A percentile compares a stretch with the other conserved stretches of the same genome.
phyloP scores from a whole-genome alignment of 2,888 invertebrate species.

The Alsophila aescularia region DNA sequence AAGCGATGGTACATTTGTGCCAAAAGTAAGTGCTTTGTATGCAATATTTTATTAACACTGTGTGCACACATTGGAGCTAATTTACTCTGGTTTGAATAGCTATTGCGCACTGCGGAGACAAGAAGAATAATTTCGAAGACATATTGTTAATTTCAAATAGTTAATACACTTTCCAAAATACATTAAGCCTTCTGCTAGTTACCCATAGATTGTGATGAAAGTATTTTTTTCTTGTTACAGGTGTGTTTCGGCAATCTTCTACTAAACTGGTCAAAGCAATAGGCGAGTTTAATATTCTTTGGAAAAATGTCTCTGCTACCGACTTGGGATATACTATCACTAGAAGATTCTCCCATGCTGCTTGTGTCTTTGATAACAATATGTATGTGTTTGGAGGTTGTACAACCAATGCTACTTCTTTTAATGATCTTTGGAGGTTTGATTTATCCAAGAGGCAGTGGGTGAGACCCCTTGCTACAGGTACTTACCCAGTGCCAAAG shows the following conservation, averaged over 20 bases:
- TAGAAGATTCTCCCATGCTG: constrained; percentile 96
- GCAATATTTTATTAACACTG: background rate
- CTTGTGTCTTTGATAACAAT: constrained; percentile 91
- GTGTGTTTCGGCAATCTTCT: constrained; percentile 90
- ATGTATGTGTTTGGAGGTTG: constrained; percentile 99
- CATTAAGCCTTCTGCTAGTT: no score
- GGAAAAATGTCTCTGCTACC: constrained; percentile 86
- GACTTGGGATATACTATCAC: constrained; percentile 90
- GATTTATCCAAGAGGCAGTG: constrained; percentile 94
- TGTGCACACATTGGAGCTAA: background rate
- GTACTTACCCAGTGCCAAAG: constrained; percentile 96
- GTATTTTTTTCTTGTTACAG: constrained; percentile 77
- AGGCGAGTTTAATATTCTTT: constrained; percentile 89
- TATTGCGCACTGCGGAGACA: no score
- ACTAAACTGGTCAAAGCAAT: constrained; percentile 91
- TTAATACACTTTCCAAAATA: no score
- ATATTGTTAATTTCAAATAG: no score
- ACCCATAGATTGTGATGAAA: background rate
- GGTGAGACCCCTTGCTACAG: constrained; percentile 92
- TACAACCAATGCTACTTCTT: constrained; percentile 96
- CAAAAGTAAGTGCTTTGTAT: constrained; percentile 87
- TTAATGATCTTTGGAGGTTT: constrained; percentile 98
- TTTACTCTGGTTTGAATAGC: background rate
- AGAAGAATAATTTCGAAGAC: no score
- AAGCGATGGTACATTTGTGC: constrained; percentile 94